Evolutionary conservation across 2,888 invertebrate genomes (phyloP).

Genomic region (Dryobota labecula): DNA sequence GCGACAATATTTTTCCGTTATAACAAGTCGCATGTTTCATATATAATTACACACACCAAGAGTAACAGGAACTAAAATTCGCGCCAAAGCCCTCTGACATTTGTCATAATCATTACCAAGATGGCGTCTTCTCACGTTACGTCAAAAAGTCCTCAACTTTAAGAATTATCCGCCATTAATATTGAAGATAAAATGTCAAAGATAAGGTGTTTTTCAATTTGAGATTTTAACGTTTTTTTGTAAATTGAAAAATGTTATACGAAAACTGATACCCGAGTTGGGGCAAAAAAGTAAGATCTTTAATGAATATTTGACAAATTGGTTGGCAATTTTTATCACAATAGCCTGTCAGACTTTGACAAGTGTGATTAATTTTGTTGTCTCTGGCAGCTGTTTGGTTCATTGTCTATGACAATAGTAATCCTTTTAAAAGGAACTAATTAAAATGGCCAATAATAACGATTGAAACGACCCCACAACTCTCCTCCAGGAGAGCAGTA

Average conservation of each 20-base stretch:
- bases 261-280: slow-evolving; percentile 24
- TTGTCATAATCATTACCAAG: slow-evolving; percentile 36
- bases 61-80: slow-evolving; percentile 47
- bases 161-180: slow-evolving; percentile 46
- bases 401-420: background rate
- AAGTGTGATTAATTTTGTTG: slow-evolving; percentile 32
- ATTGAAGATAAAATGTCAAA: slow-evolving; percentile 61
- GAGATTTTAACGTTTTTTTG: slow-evolving; percentile 8
- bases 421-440: background rate
- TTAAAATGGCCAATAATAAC: background rate
- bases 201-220: slow-evolving; percentile 45
- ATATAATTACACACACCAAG: slow-evolving; percentile 22
- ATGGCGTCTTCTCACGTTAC: slow-evolving; percentile 56
- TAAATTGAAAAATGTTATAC: slow-evolving; percentile 22
- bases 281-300: slow-evolving; percentile 31
- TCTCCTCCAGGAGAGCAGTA: no score
- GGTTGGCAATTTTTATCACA: slow-evolving; percentile 27
- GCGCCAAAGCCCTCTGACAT: slow-evolving; percentile 43
- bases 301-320: slow-evolving; percentile 43
- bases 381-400: background rate
- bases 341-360: slow-evolving; percentile 26
- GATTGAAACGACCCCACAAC: no score
- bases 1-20: slow-evolving; percentile 17
- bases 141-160: slow-evolving; percentile 46
- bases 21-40: slow-evolving; percentile 8